phyloP scores from a whole-genome alignment of 2,888 invertebrate species.

The Ashinkailepas kermadecensis region DNA sequence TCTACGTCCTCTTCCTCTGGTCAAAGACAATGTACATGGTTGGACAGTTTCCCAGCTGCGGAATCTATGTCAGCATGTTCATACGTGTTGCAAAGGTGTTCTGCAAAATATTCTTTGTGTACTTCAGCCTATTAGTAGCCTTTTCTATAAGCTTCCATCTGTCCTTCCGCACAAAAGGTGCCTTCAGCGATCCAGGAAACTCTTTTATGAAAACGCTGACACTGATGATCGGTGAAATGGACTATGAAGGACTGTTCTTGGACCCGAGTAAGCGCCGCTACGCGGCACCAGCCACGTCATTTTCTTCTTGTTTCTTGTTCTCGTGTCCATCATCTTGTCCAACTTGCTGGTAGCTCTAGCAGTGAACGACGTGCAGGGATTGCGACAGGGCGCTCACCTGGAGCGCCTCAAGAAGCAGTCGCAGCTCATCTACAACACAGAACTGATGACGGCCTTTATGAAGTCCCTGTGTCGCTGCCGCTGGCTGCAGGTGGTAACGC shows the following conservation, averaged over 20 bases:
- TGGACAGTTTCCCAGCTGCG: slow-evolving; percentile 43
- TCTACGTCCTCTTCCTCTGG: slow-evolving; percentile 32
- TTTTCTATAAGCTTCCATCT: slow-evolving; percentile 53
- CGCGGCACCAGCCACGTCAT: slow-evolving; percentile 44
- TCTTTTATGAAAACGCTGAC: slow-evolving; percentile 52
- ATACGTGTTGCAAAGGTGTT: slow-evolving; percentile 52
- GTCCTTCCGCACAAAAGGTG: slow-evolving; percentile 48
- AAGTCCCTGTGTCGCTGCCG: background rate
- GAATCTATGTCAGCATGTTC: slow-evolving; percentile 55
- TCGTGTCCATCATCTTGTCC: slow-evolving; percentile 54
- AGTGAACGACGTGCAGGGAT: slow-evolving; percentile 53
- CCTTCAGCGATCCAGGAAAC: slow-evolving; percentile 50
- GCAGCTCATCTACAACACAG: slow-evolving; percentile 32
- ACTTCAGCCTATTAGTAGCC: slow-evolving; percentile 49
- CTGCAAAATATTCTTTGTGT: slow-evolving; percentile 47
- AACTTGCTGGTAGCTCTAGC: slow-evolving; percentile 55
- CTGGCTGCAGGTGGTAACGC: background rate
- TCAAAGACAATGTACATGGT: slow-evolving; percentile 33
- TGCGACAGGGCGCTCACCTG: slow-evolving; percentile 52
- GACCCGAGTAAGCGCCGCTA: slow-evolving; percentile 26
- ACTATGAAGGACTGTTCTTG: slow-evolving; percentile 50
- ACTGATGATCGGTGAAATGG: slow-evolving; percentile 56
- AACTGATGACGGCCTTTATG: slow-evolving; percentile 16
- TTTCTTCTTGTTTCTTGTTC: slow-evolving; percentile 49
- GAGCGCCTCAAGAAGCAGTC: slow-evolving; percentile 52